These are phyloP conservation scores for Serinus canaria DNA, from an alignment of 2,113 vertebrate species.

Conservation along the genomic window DNA sequence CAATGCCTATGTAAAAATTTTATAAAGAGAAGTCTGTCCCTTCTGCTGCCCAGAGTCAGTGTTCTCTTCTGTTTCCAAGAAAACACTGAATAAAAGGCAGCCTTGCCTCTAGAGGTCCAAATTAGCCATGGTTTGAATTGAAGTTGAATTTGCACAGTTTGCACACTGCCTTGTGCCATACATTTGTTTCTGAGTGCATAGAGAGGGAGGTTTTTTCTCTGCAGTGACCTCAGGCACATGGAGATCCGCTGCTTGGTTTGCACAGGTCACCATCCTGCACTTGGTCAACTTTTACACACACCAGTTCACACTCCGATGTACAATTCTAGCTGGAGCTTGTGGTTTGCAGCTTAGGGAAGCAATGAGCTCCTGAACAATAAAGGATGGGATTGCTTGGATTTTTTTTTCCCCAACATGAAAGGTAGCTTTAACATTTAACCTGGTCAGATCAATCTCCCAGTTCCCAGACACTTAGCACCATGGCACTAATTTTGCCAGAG, in stretches of 20 bases:
- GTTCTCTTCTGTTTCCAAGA: not conserved
- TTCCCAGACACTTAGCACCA: not conserved
- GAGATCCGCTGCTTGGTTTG: not conserved
- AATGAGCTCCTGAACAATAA: not conserved
- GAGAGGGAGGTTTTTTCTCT: not conserved
- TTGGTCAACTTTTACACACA: not conserved
- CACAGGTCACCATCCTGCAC: not conserved
- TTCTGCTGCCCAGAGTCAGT: not conserved
- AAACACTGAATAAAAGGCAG: not conserved
- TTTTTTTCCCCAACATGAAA: not conserved
- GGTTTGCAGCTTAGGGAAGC: not conserved
- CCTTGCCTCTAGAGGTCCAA: not conserved
- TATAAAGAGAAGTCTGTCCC: not conserved
- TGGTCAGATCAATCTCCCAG: not conserved
- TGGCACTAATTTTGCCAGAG: not conserved
- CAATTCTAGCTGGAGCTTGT: not conserved
- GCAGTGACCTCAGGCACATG: not conserved
- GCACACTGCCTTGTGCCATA: not conserved
- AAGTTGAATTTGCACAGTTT: not conserved
- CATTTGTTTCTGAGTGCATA: not conserved
- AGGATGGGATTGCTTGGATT: not conserved
- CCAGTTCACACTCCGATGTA: accelerated
- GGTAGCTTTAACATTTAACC: not conserved
- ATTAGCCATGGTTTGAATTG: not conserved
- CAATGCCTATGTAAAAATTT: not conserved